Percentiles rank a stretch among this genome's conserved stretches.
Evolutionary conservation across 2,113 vertebrate species (phyloP).

Genomic region (Ailurus styani): DNA sequence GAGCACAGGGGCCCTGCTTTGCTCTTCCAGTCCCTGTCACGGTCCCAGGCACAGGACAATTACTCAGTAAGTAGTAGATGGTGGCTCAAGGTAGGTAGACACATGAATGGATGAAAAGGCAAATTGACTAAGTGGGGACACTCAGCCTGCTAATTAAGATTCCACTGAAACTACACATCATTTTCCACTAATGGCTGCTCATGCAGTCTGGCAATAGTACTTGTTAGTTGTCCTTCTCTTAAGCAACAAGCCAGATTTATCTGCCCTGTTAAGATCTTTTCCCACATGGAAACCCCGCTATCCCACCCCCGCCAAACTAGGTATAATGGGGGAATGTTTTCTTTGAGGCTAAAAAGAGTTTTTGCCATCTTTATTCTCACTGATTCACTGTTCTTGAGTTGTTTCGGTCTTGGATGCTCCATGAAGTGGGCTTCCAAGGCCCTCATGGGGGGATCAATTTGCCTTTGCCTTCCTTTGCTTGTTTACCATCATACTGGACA

Average conservation of each 20-base stretch:
- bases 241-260: background rate
- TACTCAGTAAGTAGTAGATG: background rate
- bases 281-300: background rate
- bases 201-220: background rate
- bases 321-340: background rate
- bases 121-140: background rate
- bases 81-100: background rate
- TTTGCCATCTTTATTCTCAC: background rate
- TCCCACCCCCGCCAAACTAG: background rate
- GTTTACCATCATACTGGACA: no score
- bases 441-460: background rate
- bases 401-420: background rate
- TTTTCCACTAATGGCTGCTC: background rate
- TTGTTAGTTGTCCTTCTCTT: background rate
- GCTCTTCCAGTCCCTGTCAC: background rate
- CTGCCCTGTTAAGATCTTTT: background rate
- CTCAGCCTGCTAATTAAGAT: background rate
- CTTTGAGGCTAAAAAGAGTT: background rate
- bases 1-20: background rate
- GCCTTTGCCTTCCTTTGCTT: background rate
- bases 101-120: background rate
- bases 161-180: background rate
- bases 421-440: background rate
- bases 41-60: background rate
- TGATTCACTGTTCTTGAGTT: background rate